Conservation (phyloP, 1,140 invertebrate species). For the Galleria mellonella region DNA sequence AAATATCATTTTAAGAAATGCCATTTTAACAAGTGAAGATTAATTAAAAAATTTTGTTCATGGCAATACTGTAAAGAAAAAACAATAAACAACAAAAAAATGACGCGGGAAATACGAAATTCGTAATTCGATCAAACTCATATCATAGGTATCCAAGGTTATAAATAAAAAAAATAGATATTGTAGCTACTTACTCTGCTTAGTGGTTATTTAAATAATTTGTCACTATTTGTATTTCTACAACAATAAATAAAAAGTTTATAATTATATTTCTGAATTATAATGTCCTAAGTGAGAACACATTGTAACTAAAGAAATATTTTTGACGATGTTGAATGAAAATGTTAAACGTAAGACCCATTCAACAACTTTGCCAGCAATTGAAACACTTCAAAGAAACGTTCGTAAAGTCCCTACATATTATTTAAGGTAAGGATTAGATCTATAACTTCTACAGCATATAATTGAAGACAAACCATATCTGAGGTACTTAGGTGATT, state of each 20-base stretch:
- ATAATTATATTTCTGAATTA: too few relatives aligned
- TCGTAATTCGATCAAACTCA: not conserved
- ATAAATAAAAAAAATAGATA: not conserved
- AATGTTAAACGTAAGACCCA: conserved; percentile 19
- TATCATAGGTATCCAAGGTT: not conserved
- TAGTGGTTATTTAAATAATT: not conserved
- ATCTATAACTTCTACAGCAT: too few relatives aligned
- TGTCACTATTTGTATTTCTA: not conserved
- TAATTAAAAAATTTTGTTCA: too few relatives aligned
- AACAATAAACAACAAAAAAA: too few relatives aligned
- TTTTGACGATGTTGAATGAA: conserved; percentile 23
- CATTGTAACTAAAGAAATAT: too few relatives aligned
- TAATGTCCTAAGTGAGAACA: too few relatives aligned
- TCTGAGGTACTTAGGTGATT: too few relatives aligned
- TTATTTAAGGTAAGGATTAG: conserved; percentile 42
- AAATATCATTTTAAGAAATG: too few relatives aligned
- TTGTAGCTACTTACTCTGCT: not conserved
- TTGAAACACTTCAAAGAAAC: conserved; percentile 56
- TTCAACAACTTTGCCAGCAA: conserved; percentile 40
- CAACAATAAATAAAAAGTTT: not conserved
- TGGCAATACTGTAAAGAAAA: too few relatives aligned
- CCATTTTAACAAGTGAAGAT: too few relatives aligned
- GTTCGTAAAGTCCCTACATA: conserved; percentile 36
- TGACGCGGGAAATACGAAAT: too few relatives aligned
- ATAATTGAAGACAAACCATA: too few relatives aligned